Conservation (phyloP, 2,888 invertebrate genomes). For the Pimpla rufipes region DNA sequence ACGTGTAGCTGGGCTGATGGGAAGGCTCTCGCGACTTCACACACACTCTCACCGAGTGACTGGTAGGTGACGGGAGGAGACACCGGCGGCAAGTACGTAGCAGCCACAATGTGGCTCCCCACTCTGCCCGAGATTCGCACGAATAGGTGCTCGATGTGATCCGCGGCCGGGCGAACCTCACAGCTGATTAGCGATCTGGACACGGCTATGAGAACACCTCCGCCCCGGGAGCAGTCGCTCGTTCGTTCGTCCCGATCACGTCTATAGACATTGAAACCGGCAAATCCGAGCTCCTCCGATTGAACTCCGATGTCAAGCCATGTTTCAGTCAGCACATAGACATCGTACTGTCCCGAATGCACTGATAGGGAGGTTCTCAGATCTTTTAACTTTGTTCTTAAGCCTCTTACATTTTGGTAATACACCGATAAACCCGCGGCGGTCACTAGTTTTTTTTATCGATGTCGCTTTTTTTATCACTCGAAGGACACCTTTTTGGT, state of each 20-base stretch:
- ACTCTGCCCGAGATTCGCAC: background rate
- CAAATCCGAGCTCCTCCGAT: background rate
- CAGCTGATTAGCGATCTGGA: background rate
- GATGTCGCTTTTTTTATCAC: background rate
- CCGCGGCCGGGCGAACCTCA: background rate
- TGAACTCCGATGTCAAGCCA: background rate
- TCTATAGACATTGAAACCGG: background rate
- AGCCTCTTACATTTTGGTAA: background rate
- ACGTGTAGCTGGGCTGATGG: background rate
- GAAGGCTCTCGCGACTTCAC: background rate
- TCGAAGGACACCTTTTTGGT: background rate
- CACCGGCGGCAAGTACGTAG: conserved; percentile 6
- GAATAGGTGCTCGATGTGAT: conserved; percentile 3
- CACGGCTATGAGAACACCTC: conserved; percentile 5
- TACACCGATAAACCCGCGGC: background rate
- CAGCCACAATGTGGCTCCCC: conserved; percentile 2
- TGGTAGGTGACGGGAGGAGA: conserved; percentile 7
- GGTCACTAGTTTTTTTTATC: background rate
- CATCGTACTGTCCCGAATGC: background rate
- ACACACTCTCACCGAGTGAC: background rate
- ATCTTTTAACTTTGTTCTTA: background rate
- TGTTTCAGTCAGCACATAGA: background rate
- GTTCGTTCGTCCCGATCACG: background rate
- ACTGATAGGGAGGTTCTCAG: background rate
- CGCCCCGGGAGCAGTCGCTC: background rate